Percentiles rank a stretch among this genome's conserved stretches.
phyloP scores from a whole-genome alignment of 2,888 invertebrate species.

The Artemia sp. region DNA sequence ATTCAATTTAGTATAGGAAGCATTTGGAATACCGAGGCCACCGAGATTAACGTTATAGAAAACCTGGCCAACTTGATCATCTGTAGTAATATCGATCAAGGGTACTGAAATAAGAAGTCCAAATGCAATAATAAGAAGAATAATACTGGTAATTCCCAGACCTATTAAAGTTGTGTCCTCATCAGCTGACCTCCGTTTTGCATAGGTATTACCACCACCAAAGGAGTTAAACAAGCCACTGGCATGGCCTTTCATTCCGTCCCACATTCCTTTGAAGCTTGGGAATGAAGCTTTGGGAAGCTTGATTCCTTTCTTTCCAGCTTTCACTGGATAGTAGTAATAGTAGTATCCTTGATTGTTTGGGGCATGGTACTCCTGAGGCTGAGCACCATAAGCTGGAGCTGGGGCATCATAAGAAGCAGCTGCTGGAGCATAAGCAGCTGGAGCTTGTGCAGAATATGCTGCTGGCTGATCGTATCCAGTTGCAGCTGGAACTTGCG shows the following conservation, averaged over 20 bases:
- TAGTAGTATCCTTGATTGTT: slow-evolving; percentile 11
- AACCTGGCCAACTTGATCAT: neutral
- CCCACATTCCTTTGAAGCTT: slow-evolving; percentile 12
- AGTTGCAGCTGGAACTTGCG: slow-evolving; percentile 2
- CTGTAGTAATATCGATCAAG: slow-evolving; percentile 2
- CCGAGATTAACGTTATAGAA: neutral
- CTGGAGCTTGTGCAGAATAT: no score
- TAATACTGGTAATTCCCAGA: slow-evolving; percentile 5
- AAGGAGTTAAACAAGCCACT: neutral
- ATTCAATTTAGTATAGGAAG: neutral
- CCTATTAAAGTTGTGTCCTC: slow-evolving; percentile 4
- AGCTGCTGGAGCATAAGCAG: slow-evolving; percentile 12
- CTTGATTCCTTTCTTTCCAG: neutral
- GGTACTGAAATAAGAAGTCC: slow-evolving; percentile 4
- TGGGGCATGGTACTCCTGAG: slow-evolving; percentile 5
- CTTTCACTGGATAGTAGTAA: slow-evolving; percentile 9
- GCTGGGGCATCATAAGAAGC: slow-evolving; percentile 12
- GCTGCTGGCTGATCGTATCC: slow-evolving; percentile 11
- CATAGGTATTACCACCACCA: neutral
- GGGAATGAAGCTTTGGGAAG: neutral
- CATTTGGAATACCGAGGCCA: slow-evolving; percentile 11
- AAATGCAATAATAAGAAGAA: slow-evolving; percentile 5
- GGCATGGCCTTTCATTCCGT: slow-evolving; percentile 1
- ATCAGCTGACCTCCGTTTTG: neutral
- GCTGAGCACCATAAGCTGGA: neutral